A percentile compares a stretch with the other conserved stretches of the same genome.
Evolutionary conservation across 2,888 invertebrate species (phyloP).

Genomic region (Eupithecia centaureata): DNA sequence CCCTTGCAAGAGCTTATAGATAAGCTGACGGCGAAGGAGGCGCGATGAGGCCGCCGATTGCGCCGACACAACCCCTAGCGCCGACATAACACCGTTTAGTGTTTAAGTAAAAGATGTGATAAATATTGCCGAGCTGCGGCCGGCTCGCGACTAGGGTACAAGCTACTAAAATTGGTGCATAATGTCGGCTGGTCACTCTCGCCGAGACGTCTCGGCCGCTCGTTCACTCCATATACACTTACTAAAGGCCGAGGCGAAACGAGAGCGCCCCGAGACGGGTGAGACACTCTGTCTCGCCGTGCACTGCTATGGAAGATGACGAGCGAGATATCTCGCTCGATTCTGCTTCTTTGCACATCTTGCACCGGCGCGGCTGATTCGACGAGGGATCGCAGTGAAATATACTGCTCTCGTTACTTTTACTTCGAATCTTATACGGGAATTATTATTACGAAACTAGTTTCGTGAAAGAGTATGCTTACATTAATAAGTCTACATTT

Average conservation of each 20-base stretch:
- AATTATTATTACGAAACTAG: neutral
- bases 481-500: no score
- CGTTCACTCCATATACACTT: neutral
- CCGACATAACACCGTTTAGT: conserved; percentile 1
- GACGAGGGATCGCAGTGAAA: neutral
- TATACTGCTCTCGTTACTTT: neutral
- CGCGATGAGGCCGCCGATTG: conserved; percentile 85
- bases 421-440: neutral
- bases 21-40: conserved; percentile 95
- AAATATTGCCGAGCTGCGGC: conserved; percentile 7
- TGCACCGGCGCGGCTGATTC: neutral
- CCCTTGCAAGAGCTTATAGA: conserved; percentile 99
- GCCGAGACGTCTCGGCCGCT: neutral
- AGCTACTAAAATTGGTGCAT: neutral
- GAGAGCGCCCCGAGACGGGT: neutral
- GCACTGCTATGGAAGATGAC: neutral
- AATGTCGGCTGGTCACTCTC: neutral
- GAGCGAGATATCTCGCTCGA: neutral
- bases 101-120: conserved; percentile 7
- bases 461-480: neutral
- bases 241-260: neutral
- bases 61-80: neutral
- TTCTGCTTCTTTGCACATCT: neutral
- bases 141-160: conserved; percentile 5
- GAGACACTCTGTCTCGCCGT: neutral